A percentile compares a stretch with the other conserved stretches of the same genome.
These are phyloP conservation scores for Antedon mediterranea DNA, from an alignment of 53 echinoderm and acorn worm species.

Conservation along the genomic window DNA sequence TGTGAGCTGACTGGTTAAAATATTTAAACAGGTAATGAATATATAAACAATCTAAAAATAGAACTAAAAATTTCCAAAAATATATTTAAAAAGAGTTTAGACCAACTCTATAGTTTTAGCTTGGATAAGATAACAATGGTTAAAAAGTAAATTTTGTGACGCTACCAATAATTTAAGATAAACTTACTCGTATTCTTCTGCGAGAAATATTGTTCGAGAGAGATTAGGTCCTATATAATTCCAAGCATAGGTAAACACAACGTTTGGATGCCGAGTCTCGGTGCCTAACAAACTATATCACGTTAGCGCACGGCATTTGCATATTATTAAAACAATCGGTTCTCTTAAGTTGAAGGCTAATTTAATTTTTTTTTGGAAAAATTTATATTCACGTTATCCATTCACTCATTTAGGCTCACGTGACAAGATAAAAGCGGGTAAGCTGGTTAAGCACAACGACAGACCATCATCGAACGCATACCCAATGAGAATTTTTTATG, in stretches of 20 bases:
- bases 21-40: too few relatives aligned
- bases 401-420: not conserved
- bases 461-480: not conserved
- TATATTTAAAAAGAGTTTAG: too few relatives aligned
- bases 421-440: not conserved
- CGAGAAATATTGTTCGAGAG: not conserved
- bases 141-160: too few relatives aligned
- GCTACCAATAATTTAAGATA: too few relatives aligned
- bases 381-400: not conserved
- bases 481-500: not conserved
- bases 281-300: not conserved
- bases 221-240: not conserved
- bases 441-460: not conserved
- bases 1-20: too few relatives aligned
- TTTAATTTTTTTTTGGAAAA: not conserved
- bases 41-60: too few relatives aligned
- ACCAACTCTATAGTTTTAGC: too few relatives aligned
- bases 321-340: slow-evolving; percentile 1
- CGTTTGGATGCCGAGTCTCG: not conserved
- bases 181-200: not conserved
- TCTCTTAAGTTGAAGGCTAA: not conserved
- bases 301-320: not conserved
- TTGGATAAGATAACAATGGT: too few relatives aligned
- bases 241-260: not conserved
- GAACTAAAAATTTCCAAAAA: too few relatives aligned